A percentile compares a stretch with the other conserved stretches of the same genome.
Conservation (phyloP, 2,888 invertebrate genomes). For the Keiferia lycopersicella region DNA sequence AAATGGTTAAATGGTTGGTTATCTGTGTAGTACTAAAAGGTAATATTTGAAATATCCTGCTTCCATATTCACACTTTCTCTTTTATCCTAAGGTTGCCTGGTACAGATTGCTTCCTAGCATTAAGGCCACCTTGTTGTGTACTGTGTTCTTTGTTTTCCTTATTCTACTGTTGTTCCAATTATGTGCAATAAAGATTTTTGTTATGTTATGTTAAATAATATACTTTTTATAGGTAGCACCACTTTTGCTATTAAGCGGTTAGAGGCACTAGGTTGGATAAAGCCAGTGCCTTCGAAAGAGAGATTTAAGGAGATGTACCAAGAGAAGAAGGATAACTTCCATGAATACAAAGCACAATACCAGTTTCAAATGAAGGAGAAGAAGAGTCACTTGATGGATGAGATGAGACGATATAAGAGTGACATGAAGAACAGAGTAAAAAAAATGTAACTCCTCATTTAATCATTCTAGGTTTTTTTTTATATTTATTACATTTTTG, state of each 20-base stretch:
- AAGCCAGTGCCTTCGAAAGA: constrained; percentile 88
- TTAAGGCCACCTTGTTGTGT: too few species aligned
- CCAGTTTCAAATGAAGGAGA: constrained; percentile 68
- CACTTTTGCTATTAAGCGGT: constrained; percentile 90
- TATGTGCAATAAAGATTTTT: too few species aligned
- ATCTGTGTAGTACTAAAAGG: too few species aligned
- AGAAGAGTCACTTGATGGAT: constrained; percentile 70
- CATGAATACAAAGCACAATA: constrained; percentile 79
- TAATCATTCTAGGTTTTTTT: background rate
- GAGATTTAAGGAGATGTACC: constrained; percentile 83
- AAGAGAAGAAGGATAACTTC: constrained; percentile 82
- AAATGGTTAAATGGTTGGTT: too few species aligned
- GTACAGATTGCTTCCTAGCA: too few species aligned
- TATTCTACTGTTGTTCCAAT: too few species aligned
- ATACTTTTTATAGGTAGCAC: constrained; percentile 85
- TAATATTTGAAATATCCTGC: too few species aligned
- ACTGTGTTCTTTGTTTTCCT: too few species aligned
- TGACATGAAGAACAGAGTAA: constrained; percentile 75
- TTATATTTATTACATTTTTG: background rate
- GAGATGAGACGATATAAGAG: constrained; percentile 76
- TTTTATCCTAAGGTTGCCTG: too few species aligned
- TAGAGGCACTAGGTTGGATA: constrained; percentile 90
- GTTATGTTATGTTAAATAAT: too few species aligned
- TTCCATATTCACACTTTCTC: too few species aligned
- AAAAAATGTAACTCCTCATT: constrained; percentile 55